A percentile compares a stretch with the other conserved stretches of the same genome.
phyloP scores from a whole-genome alignment of 2,113 vertebrate genomes.

The Crocuta crocuta region DNA sequence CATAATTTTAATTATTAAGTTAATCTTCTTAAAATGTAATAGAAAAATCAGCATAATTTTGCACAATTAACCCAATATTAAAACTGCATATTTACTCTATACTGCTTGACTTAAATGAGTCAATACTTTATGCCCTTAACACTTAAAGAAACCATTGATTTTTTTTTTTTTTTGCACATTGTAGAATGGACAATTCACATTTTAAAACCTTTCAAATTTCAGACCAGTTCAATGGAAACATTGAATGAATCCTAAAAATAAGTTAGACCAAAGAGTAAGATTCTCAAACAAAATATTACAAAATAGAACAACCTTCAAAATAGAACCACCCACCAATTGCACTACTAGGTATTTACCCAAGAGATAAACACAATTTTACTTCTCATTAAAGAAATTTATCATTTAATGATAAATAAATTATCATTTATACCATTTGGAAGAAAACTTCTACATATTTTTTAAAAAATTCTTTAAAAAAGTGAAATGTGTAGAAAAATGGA shows the following conservation, averaged over 20 bases:
- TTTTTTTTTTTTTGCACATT: not conserved
- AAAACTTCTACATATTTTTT: not conserved
- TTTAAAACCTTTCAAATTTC: not conserved
- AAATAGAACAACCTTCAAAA: too few relatives aligned
- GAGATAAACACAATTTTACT: not conserved
- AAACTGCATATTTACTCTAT: not conserved
- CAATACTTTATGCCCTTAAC: not conserved
- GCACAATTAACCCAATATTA: not conserved
- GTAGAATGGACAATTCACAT: not conserved
- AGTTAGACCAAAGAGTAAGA: not conserved
- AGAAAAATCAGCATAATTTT: not conserved
- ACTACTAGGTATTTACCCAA: too few relatives aligned
- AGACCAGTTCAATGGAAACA: not conserved
- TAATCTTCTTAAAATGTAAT: not conserved
- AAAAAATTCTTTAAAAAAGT: not conserved
- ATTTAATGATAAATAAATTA: not conserved
- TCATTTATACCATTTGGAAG: not conserved
- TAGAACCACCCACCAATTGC: too few relatives aligned
- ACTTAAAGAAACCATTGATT: not conserved
- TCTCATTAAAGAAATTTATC: not conserved
- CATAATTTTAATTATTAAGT: slow-evolving; percentile 4
- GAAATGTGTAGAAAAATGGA: not conserved
- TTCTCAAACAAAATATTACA: not conserved
- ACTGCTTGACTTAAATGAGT: not conserved
- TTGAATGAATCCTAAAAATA: not conserved